A percentile compares a stretch with the other conserved stretches of the same genome.
Conservation (phyloP, 1,140 invertebrate species). For the Tetraneura akinire region DNA sequence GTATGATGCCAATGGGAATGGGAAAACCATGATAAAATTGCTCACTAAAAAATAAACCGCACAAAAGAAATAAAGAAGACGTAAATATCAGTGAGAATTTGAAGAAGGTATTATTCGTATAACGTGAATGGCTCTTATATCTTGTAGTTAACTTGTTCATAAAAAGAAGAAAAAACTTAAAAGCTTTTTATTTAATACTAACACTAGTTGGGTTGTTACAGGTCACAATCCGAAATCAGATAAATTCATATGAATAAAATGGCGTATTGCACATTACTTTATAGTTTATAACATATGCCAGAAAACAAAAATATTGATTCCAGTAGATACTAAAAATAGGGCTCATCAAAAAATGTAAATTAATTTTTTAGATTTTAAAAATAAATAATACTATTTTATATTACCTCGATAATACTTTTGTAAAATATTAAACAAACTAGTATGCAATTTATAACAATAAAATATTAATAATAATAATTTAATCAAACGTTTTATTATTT, state of each 20-base stretch:
- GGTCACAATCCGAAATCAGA: neutral
- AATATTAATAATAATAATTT: too few species aligned
- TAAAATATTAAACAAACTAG: too few species aligned
- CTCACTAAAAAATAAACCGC: conserved; percentile 15
- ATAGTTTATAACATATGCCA: too few species aligned
- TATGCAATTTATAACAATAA: too few species aligned
- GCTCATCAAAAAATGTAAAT: too few species aligned
- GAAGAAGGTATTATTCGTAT: neutral
- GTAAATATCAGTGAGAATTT: conserved; percentile 29
- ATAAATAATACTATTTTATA: too few species aligned
- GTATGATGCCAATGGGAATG: neutral
- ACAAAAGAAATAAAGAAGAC: conserved; percentile 32
- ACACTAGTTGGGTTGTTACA: neutral
- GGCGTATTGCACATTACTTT: too few species aligned
- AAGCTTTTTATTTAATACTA: conserved; percentile 7
- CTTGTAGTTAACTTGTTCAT: neutral
- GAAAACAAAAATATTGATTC: too few species aligned
- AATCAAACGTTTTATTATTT: too few species aligned
- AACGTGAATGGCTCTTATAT: neutral
- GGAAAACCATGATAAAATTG: conserved; percentile 16
- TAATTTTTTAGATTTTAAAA: too few species aligned
- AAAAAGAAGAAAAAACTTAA: neutral
- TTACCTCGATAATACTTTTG: too few species aligned
- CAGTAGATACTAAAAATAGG: too few species aligned
- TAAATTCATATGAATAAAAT: neutral